Base-by-base conservation (phyloP, 2,797 vertebrate species). In the Sebastes reedi region DNA sequence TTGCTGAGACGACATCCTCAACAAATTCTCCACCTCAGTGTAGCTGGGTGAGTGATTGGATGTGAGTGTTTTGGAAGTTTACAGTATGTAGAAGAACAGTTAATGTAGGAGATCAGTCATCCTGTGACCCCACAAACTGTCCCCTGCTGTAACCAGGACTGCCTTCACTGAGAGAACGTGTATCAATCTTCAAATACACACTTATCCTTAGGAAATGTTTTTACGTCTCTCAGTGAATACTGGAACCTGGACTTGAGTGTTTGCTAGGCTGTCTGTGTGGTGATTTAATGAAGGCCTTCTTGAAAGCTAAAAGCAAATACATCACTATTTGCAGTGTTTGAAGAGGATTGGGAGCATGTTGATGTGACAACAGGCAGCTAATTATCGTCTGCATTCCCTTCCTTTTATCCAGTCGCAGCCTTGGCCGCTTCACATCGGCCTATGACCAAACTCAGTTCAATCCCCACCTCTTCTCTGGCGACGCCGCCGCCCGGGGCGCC, bases 401-500 rank as follows among this genome's bases (percentile, higher is more conserved):
- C 25, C 12, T 62, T 60, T 24, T 55, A 11, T 89, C 56, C 93
- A 98, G 97, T 81, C 96, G 97, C 94, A 97, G 95, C 80, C 92
- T 96, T 78, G 96, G 87, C 88, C 97, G 98, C 88, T 99, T 98
- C 92, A 78, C 95, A 4, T 97, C 97, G 65, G 92, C 70, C n/a
- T 99, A 99, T 16, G 97, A 99, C 81, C 98, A 98, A 94, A 91
- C 95, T 88, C 97, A 99, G 92, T 96, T 99, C 91, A 98, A 96
- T 88, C 95, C 97, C 82, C 97, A 98, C 88, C 95, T 99, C 84
- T 98, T 97, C 89, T 94, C 97, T 93, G 94, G 96, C 77, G 95
- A 94, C 79, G 66, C 59, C 69, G 92, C 88, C 89, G 95, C 88
- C 64, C 93, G 95, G 85, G 91, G 87, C 0, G n/a, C 95, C 0